phyloP scores from a whole-genome alignment of 2,888 invertebrate species.

The Aphrophora alni region DNA sequence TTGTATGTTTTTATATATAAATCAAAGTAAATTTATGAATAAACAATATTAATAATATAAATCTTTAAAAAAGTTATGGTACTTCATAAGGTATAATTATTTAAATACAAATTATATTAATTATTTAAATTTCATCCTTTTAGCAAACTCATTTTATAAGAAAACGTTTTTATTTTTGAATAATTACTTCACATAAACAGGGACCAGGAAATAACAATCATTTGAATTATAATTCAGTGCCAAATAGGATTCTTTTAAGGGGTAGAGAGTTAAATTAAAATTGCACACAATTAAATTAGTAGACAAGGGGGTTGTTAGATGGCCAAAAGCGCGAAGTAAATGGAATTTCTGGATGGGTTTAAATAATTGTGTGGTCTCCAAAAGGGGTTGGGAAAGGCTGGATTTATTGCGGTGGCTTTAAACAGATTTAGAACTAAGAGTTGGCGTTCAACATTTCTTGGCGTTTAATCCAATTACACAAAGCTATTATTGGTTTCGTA shows the following conservation, averaged over 20 bases:
- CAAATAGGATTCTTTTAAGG: background rate
- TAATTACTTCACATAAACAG: too few species aligned
- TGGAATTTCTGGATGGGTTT: constrained; percentile 9
- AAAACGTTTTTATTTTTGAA: too few species aligned
- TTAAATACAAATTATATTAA: too few species aligned
- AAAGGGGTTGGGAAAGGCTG: background rate
- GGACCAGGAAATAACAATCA: too few species aligned
- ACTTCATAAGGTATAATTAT: too few species aligned
- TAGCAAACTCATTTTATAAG: too few species aligned
- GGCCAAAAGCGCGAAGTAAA: constrained; percentile 4
- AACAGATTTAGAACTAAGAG: constrained; percentile 9
- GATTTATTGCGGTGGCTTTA: constrained; percentile 9
- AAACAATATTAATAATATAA: too few species aligned
- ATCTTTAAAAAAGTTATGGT: too few species aligned
- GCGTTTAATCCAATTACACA: background rate
- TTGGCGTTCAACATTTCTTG: background rate
- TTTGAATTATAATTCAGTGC: background rate
- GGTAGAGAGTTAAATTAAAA: background rate
- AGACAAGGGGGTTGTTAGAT: background rate
- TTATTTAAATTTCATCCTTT: too few species aligned
- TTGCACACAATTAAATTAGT: constrained; percentile 9
- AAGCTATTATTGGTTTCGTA: background rate
- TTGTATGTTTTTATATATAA: too few species aligned
- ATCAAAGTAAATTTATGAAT: too few species aligned
- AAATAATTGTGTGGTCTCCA: constrained; percentile 3